Evolutionary conservation across 2,113 vertebrate species (phyloP).

Genomic region (Rhinichthys klamathensis): DNA sequence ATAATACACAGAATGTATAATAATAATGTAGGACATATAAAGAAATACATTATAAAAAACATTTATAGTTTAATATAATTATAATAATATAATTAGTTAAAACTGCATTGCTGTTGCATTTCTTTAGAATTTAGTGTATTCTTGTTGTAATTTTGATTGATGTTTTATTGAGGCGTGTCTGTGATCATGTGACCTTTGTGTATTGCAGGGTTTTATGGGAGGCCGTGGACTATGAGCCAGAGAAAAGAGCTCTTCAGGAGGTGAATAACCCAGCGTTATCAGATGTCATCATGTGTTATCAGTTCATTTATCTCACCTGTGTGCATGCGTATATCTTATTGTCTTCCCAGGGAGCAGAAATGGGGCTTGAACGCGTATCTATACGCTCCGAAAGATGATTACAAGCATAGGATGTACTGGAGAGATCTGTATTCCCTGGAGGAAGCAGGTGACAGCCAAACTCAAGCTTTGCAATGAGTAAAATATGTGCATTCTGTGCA

Average conservation of each 20-base stretch:
- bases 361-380: conserved; percentile 97
- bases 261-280: conserved; percentile 67
- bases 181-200: conserved; percentile 62
- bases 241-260: conserved; percentile 95
- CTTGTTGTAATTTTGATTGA: neutral
- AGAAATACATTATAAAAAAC: neutral
- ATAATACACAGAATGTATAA: neutral
- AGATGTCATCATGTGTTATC: neutral
- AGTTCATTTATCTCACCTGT: neutral
- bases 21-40: neutral
- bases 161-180: neutral
- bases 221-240: conserved; percentile 99
- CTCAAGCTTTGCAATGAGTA: neutral
- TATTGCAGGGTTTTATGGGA: conserved; percentile 93
- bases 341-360: conserved; percentile 85
- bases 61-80: too few relatives aligned
- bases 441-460: conserved; percentile 86
- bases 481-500: too few relatives aligned
- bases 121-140: neutral
- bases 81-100: too few relatives aligned
- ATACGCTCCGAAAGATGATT: conserved; percentile 98
- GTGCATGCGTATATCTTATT: conserved; percentile 3
- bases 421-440: conserved; percentile 94
- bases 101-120: neutral
- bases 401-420: conserved; percentile 99